Percentiles rank a stretch among this genome's conserved stretches.
Conservation (phyloP, 2,888 invertebrate species). For the Drosophila pseudotakahashii region DNA sequence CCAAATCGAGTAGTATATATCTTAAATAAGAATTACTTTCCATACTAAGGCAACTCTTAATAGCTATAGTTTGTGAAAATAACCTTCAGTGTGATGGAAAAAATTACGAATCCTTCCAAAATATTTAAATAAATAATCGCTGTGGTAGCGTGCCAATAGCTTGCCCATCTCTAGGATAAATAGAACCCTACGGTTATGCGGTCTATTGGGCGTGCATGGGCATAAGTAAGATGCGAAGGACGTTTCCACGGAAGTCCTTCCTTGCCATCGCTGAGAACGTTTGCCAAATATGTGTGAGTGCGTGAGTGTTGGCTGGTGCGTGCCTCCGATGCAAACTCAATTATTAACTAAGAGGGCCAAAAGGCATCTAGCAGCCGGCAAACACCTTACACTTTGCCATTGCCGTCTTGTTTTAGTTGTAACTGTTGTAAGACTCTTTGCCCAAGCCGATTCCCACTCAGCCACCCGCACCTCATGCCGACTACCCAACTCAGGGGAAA, state of each 20-base stretch:
- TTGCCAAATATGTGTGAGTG: conserved; percentile 20
- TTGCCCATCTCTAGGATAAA: conserved; percentile 14
- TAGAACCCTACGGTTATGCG: conserved; percentile 15
- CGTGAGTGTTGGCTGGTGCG: conserved; percentile 54
- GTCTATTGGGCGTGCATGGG: conserved; percentile 49
- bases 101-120: background rate
- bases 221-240: conserved; percentile 51
- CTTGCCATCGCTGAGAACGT: background rate
- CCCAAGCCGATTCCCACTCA: background rate
- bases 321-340: conserved; percentile 75
- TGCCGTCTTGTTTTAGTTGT: conserved; percentile 45
- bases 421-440: conserved; percentile 26
- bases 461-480: background rate
- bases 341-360: conserved; percentile 71
- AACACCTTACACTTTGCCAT: conserved; percentile 63
- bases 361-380: conserved; percentile 41
- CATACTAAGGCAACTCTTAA: too few relatives aligned
- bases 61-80: too few relatives aligned
- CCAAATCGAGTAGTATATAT: too few relatives aligned
- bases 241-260: conserved; percentile 1
- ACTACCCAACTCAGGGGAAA: conserved; percentile 67
- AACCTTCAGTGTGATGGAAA: too few relatives aligned
- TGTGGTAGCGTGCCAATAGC: background rate
- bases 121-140: background rate
- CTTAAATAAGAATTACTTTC: too few relatives aligned